These are phyloP conservation scores for Drosophila neonasuta DNA, from an alignment of 2,888 invertebrate genomes.

Conservation along the genomic window DNA sequence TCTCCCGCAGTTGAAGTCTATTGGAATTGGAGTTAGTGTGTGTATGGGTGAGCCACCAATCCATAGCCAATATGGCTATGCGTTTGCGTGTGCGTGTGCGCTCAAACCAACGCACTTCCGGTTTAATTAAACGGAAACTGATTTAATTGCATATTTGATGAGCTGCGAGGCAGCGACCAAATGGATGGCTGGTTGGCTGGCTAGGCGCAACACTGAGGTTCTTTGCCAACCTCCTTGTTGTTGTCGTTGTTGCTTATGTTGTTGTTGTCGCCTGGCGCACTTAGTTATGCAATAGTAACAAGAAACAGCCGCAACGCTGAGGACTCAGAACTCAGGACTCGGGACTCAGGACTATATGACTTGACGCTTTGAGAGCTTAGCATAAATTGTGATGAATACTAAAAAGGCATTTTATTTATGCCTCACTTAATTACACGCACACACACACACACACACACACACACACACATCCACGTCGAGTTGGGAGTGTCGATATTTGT, in stretches of 20 bases:
- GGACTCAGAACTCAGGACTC: conserved; percentile 34
- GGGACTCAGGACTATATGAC: conserved; percentile 46
- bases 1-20: conserved; percentile 6
- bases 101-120: conserved; percentile 76
- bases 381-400: conserved; percentile 81
- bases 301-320: conserved; percentile 38
- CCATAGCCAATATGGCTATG: conserved; percentile 29
- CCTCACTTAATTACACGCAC: conserved; percentile 71
- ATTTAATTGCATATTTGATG: conserved; percentile 82
- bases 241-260: conserved; percentile 22
- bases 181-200: conserved; percentile 58
- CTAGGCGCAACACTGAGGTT: conserved; percentile 43
- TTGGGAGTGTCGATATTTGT: conserved; percentile 38
- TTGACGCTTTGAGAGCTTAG: conserved; percentile 76
- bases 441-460: conserved; percentile 31
- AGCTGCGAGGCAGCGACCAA: conserved; percentile 67
- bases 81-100: conserved; percentile 24
- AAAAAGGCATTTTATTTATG: conserved; percentile 79
- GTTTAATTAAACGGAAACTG: conserved; percentile 82
- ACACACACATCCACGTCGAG: conserved; percentile 1
- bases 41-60: conserved; percentile 14
- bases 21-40: not conserved
- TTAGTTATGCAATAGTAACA: conserved; percentile 57
- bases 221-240: conserved; percentile 18
- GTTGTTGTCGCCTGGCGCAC: conserved; percentile 44